Evolutionary conservation across 2,113 vertebrate genomes (phyloP), one percentile per base, ranked within the genome.

Genomic region (Tenebrosternarchus preto): DNA sequence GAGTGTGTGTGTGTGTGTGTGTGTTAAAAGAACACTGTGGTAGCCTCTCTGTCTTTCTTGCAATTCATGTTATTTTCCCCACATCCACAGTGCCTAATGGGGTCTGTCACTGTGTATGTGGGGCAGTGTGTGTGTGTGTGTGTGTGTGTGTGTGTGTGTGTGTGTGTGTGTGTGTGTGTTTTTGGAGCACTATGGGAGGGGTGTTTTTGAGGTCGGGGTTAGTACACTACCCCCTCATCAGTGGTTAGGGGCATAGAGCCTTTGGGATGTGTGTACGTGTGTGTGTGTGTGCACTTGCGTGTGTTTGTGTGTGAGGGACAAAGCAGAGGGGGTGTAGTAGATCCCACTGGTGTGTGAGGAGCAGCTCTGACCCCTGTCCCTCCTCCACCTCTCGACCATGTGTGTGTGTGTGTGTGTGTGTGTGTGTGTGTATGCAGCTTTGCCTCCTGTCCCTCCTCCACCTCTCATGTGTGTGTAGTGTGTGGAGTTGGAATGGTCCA

Each of bases 1-100:
- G 67, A 64, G 77, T 64, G 59, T 76, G 59, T 76, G 88, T 87
- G 87, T 59, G 39, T 61, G 67, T 73, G 77, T 64, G 59, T 76
- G 59, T 76, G 31, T 50, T 19, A 6, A 29, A 56, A n/a, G 50
- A 7, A n/a, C 11, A 39, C 31, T 61, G 31, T 36, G 19, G 29
- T 1, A 31, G 24, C 8, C 43, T 61, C 16, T 55, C 20, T 36
- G 33, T 36, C 0, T 53, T 72, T 27, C 25, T 73, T 73, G 17
- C 16, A 33, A 9, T 33, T 2, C 19, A n/a, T 36, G 64, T 53
- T 46, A 53, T 24, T 63, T 56, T 50, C 36, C 31, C 8, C 59
- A 64, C 36, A 66, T 43, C 19, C 53, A 5, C 25, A 63, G 24
- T 25, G 46, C 60, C 61, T 46, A 66, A 64, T 64, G 27, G 63